Evolutionary conservation across 2,888 invertebrate species (phyloP).

Genomic region (Chrysina gloriosa): DNA sequence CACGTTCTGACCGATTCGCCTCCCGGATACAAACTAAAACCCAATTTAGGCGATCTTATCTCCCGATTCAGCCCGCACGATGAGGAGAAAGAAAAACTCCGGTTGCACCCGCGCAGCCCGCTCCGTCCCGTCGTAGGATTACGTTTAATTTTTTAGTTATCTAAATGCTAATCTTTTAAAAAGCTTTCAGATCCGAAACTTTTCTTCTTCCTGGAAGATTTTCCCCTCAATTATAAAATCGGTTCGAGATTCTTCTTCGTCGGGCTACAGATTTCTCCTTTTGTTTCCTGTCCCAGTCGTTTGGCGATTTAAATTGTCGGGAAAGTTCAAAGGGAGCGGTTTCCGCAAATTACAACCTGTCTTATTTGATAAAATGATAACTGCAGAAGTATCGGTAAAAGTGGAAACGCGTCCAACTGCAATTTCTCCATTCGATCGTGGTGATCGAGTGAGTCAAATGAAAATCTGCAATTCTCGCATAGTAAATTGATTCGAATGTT

Average conservation of each 20-base stretch:
- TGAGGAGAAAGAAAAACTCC: neutral
- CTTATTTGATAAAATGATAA: no score
- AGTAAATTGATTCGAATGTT: no score
- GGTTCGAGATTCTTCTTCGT: slow-evolving; percentile 9
- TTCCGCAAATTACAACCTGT: no score
- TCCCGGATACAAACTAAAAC: slow-evolving; percentile 30
- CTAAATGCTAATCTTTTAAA: slow-evolving; percentile 36
- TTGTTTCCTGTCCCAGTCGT: neutral
- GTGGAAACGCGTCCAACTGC: no score
- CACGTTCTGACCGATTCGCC: slow-evolving; percentile 10
- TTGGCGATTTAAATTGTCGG: no score
- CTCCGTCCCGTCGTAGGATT: slow-evolving; percentile 5
- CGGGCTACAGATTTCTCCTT: neutral
- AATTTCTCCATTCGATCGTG: no score
- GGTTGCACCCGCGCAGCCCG: neutral
- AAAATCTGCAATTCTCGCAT: no score
- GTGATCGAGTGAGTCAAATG: no score
- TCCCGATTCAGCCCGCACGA: slow-evolving; percentile 23
- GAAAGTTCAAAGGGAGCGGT: no score
- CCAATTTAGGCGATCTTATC: slow-evolving; percentile 32
- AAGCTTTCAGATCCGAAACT: slow-evolving; percentile 27
- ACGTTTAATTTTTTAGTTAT: slow-evolving; percentile 37
- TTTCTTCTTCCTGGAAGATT: slow-evolving; percentile 5
- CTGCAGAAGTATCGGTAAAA: no score
- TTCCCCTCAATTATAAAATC: slow-evolving; percentile 20